Conservation (phyloP, 1,140 invertebrate species). For the Palaemon carinicauda region DNA sequence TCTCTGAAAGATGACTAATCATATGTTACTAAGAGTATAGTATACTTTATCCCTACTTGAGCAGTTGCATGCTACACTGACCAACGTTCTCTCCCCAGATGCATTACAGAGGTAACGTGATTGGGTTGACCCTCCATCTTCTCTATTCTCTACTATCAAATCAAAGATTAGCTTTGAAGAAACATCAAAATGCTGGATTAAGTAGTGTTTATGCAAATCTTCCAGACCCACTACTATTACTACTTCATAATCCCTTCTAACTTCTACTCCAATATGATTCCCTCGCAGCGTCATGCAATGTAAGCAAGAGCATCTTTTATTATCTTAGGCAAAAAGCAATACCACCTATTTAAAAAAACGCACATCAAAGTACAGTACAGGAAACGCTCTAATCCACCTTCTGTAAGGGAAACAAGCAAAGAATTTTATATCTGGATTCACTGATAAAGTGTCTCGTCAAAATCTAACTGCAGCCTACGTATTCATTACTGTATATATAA, state of each 20-base stretch:
- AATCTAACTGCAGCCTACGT: background rate
- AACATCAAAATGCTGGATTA: background rate
- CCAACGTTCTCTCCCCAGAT: too few relatives aligned
- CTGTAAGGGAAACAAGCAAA: constrained; percentile 49
- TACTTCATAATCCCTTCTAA: background rate
- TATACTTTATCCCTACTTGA: too few relatives aligned
- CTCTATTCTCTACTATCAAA: too few relatives aligned
- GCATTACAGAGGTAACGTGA: too few relatives aligned
- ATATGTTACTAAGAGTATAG: too few relatives aligned
- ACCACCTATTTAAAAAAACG: constrained; percentile 54
- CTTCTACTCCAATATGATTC: constrained; percentile 12
- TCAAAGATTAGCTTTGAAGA: too few relatives aligned
- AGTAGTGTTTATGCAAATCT: background rate
- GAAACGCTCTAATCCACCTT: constrained; percentile 52
- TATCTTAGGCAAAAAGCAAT: constrained; percentile 47
- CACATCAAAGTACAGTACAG: constrained; percentile 55
- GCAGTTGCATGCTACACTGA: too few relatives aligned
- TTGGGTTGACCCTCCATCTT: too few relatives aligned
- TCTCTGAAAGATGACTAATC: too few relatives aligned
- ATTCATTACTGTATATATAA: too few relatives aligned
- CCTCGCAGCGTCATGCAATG: constrained; percentile 35
- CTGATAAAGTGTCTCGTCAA: background rate
- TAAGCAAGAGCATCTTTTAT: constrained; percentile 25
- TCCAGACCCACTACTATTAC: background rate
- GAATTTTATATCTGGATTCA: constrained; percentile 5